A percentile compares a stretch with the other conserved stretches of the same genome.
These are phyloP conservation scores for Triplophysa tibetana DNA, from an alignment of 2,113 vertebrate genomes.

Conservation along the genomic window DNA sequence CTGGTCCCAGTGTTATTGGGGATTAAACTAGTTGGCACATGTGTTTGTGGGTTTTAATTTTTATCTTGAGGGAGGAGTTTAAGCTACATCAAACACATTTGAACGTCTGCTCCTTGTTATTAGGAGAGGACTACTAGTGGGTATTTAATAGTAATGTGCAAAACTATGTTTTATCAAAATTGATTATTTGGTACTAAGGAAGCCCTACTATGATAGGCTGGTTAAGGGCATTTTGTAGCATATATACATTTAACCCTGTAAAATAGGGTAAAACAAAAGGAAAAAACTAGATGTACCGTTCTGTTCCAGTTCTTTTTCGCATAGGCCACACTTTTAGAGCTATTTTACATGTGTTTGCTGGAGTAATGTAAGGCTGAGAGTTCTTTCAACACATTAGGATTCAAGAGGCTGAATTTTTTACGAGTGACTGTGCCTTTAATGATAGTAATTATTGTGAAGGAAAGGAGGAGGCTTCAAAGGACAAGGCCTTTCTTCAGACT, in stretches of 20 bases:
- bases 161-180: background rate
- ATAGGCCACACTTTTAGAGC: background rate
- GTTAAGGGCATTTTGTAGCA: background rate
- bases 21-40: constrained; percentile 35
- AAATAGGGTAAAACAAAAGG: too few species aligned
- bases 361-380: background rate
- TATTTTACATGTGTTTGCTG: background rate
- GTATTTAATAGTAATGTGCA: background rate
- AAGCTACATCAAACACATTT: background rate
- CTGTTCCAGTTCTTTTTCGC: background rate
- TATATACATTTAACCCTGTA: too few species aligned
- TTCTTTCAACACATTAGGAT: background rate
- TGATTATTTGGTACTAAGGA: background rate
- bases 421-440: constrained; percentile 29
- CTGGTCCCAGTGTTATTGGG: constrained; percentile 1
- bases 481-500: constrained; percentile 2
- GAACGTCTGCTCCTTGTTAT: background rate
- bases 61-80: background rate
- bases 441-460: constrained; percentile 34
- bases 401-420: constrained; percentile 24
- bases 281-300: background rate
- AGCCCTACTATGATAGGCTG: background rate
- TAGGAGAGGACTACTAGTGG: background rate
- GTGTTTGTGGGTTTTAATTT: background rate
- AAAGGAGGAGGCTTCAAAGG: background rate